Base-by-base conservation (phyloP, 2,888 invertebrate genomes). In the Herminia tarsipennalis region DNA sequence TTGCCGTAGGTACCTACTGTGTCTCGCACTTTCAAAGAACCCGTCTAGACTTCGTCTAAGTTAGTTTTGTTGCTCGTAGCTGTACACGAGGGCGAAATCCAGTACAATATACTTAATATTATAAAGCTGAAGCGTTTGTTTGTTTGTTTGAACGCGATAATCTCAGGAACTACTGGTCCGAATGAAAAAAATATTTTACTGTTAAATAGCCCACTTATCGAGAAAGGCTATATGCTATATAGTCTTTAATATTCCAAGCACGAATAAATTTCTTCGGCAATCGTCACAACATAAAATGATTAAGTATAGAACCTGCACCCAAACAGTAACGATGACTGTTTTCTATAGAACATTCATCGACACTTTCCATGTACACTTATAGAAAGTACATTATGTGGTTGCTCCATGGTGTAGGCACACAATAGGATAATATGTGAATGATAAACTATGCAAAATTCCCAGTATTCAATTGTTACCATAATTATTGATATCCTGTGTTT, bases 341-440 rank as follows among this genome's bases (percentile, higher is more conserved):
- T 51, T 56, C 54, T 54, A 48, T 37, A 32, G 43, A 57, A 60
- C 69, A 65, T 60, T 66, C 54, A 56, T 49, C 40, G 51, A 48
- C 50, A 43, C 70, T 74, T 69, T 70, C 67, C 46, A 69, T 59
- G 37, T 54, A 37, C 29, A 39, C 27, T 40, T 51, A 54, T 59
- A 55, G 54, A 62, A 68, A 62, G 66, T 60, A 57, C 39, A 64
- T 42, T 51, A 41, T 51, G 33, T 42, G 38, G 21, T 41, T 38
- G 5, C 16, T 39, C 56, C 56, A 56, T 43, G 35, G 20, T 35
- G 28, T 20, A 25, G 20, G 33, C 16, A 32, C 10, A 56, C 56
- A 65, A 52, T 61, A 43, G 51, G 46, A 60, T 28, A 20, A 13
- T 35, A 41, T 27, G 33, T 42, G 13, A 34, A 54, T 44, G 33